Conservation (phyloP, 2,797 vertebrate species). For the Meda fulgida region DNA sequence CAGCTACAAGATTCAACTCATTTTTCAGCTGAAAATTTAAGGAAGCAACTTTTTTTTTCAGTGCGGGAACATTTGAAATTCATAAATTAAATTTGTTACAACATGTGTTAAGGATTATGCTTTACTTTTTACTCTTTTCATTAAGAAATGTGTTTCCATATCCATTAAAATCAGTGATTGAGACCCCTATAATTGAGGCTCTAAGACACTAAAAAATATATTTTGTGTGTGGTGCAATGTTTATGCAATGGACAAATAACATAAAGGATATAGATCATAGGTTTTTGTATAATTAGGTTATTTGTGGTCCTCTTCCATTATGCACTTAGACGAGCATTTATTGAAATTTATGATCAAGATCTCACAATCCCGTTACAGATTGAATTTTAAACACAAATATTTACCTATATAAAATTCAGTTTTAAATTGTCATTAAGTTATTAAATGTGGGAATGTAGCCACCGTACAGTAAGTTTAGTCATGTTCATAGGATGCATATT, state of each 20-base stretch:
- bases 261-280: background rate
- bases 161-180: background rate
- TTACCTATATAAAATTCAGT: background rate
- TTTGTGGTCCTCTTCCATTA: background rate
- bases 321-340: background rate
- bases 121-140: background rate
- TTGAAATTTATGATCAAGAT: background rate
- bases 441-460: background rate
- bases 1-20: too few species aligned
- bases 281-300: background rate
- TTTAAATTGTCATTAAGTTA: background rate
- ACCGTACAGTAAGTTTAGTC: background rate
- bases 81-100: background rate
- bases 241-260: background rate
- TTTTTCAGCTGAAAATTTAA: too few species aligned
- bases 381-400: background rate
- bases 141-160: background rate
- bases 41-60: too few species aligned
- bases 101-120: background rate
- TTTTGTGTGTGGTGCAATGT: background rate
- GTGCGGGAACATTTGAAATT: background rate
- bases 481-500: background rate
- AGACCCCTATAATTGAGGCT: background rate
- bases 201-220: background rate
- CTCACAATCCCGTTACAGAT: background rate